Base-by-base conservation (phyloP, 2,888 invertebrate genomes). In the Cerceris rybyensis region DNA sequence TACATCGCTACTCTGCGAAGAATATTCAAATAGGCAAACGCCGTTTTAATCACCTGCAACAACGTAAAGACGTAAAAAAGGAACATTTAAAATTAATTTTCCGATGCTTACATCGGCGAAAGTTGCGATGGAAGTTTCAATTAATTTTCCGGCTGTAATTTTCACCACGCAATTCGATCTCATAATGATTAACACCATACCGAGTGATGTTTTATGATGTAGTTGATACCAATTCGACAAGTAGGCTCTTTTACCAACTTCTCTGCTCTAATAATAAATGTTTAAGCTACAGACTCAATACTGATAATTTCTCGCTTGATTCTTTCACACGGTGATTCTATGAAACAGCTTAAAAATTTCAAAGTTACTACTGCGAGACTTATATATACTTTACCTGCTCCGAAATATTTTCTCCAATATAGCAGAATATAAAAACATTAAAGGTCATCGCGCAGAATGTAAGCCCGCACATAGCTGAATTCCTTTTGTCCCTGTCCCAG, bases 391-490 rank as follows among this genome's bases (percentile, higher is more conserved):
- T 70, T 86, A 86, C 87, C 86, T 87, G 78, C 13, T 78, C 80
- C 1, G 76, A 61, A 7, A 87, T 41, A 52, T 58, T 67, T 42
- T 87, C 84, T 2, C 83, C 84, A 59, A 90, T 90, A 66, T 87
- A 89, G 57, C 91, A 91, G 70, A 89, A 88, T 82, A 91, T 88
- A 39, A 89, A 89, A 65, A 91, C 89, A 72, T 90, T 90, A 50
- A 90, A 88, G 4, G 79, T 85, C 75, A 89, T 89, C 1, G 89
- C 88, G n/a, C 84, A 49, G 6, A 69, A 71, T 11, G 80, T 0
- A 16, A 77, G 54, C 11, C 8, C 16, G 13, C 65, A 80, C 2
- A 52, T 39, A 0, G 16, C 14, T 42, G 61, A 4, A 9, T 41
- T 58, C 9, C 55, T 49, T 8, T 42, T 59, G 1, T 54, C 68